Evolutionary conservation across 1,140 invertebrate genomes (phyloP).

Genomic region (Archivesica marissinica): DNA sequence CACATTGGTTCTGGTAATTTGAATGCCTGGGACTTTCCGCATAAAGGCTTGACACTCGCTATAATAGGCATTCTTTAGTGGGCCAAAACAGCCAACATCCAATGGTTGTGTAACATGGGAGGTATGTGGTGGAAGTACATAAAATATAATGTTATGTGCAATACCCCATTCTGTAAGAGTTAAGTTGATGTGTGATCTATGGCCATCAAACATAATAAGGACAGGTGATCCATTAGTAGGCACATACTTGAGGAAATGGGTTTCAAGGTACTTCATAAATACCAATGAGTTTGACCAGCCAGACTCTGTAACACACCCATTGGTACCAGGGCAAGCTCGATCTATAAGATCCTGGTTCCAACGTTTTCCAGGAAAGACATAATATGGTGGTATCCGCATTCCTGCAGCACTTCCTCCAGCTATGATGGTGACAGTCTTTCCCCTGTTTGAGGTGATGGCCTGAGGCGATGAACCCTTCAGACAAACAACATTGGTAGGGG

Average conservation of each 20-base stretch:
- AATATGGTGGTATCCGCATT: slow-evolving; percentile 78
- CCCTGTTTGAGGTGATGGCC: slow-evolving; percentile 80
- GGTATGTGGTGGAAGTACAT: slow-evolving; percentile 34
- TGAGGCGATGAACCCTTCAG: slow-evolving; percentile 60
- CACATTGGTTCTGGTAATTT: no score
- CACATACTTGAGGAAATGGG: slow-evolving; percentile 31
- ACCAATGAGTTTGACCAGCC: slow-evolving; percentile 58
- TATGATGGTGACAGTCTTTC: slow-evolving; percentile 82
- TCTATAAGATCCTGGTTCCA: slow-evolving; percentile 72
- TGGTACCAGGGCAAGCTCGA: slow-evolving; percentile 26
- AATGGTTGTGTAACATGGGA: slow-evolving; percentile 19
- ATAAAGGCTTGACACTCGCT: slow-evolving; percentile 31
- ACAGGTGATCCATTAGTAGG: background rate
- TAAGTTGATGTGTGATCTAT: slow-evolving; percentile 38
- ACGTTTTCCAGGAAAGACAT: slow-evolving; percentile 82
- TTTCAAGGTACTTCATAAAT: slow-evolving; percentile 42
- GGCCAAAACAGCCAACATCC: slow-evolving; percentile 36
- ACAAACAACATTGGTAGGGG: slow-evolving; percentile 59
- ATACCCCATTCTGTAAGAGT: slow-evolving; percentile 29
- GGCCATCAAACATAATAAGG: slow-evolving; percentile 36
- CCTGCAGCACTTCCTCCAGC: slow-evolving; percentile 81
- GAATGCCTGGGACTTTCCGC: background rate
- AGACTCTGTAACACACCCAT: slow-evolving; percentile 22
- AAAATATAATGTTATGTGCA: slow-evolving; percentile 15
- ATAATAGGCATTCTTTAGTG: slow-evolving; percentile 21